Evolutionary conservation across 2,113 vertebrate genomes (phyloP).

Genomic region (Hystrix cristata): DNA sequence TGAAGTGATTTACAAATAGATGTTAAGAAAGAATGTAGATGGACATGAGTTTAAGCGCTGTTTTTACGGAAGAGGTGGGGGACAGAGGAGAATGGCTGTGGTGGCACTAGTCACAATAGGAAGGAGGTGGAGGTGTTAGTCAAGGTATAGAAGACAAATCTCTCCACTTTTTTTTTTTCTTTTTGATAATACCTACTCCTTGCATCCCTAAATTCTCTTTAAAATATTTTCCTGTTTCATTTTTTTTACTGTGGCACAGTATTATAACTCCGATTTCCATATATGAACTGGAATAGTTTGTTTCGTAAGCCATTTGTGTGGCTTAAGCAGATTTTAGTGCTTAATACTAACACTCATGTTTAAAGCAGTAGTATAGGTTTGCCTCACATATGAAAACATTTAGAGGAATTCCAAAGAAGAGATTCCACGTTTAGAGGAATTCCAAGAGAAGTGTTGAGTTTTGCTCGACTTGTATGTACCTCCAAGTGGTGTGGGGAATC

Average conservation of each 20-base stretch:
- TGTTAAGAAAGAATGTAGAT: neutral
- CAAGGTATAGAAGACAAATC: neutral
- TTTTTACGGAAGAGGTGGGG: neutral
- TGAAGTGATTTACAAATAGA: neutral
- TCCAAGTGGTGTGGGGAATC: neutral
- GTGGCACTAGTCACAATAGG: neutral
- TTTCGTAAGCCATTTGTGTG: neutral
- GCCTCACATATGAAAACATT: neutral
- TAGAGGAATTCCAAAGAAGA: neutral
- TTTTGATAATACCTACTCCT: neutral
- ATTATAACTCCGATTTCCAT: neutral
- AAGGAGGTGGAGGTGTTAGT: neutral
- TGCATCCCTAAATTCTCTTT: neutral
- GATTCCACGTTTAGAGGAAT: no score
- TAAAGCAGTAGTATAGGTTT: neutral
- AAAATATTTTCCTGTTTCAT: neutral
- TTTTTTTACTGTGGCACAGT: neutral
- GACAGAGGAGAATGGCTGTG: neutral
- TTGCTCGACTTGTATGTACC: neutral
- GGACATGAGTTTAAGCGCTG: neutral
- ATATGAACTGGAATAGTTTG: neutral
- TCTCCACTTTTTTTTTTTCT: neutral
- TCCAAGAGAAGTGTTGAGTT: neutral
- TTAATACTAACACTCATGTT: neutral
- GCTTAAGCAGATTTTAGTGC: neutral